These are phyloP conservation scores for Daphoenositta chrysoptera DNA, from an alignment of 2,113 vertebrate genomes.

Conservation along the genomic window DNA sequence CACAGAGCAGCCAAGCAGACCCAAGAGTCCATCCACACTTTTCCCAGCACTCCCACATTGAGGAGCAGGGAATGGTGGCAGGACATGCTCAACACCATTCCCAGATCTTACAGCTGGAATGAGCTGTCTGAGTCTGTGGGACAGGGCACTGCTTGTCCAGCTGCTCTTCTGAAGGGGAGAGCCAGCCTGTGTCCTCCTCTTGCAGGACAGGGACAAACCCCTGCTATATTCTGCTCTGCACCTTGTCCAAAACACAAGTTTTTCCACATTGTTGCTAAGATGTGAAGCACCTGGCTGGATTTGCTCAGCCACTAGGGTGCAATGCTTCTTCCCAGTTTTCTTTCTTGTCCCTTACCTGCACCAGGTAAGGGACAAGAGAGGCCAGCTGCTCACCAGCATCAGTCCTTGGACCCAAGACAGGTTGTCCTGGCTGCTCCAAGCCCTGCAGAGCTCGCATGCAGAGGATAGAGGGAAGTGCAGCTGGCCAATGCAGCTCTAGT, in stretches of 20 bases:
- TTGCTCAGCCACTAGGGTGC: neutral
- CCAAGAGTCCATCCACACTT: neutral
- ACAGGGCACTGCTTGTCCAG: neutral
- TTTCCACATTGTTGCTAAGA: neutral
- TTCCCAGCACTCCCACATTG: neutral
- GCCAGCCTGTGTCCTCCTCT: neutral
- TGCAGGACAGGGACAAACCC: neutral
- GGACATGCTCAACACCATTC: neutral
- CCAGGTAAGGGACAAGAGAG: neutral
- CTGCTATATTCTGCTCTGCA: neutral
- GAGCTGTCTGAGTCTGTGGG: neutral
- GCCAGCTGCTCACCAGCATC: neutral
- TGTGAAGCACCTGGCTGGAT: neutral
- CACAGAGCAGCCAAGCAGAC: neutral
- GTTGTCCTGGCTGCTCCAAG: neutral
- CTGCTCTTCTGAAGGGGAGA: neutral
- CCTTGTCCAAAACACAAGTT: neutral
- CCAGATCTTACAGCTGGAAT: neutral
- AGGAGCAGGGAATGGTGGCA: neutral
- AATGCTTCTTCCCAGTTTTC: neutral
- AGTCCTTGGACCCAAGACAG: neutral
- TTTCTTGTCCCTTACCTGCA: neutral
- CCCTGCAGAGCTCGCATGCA: fast-evolving
- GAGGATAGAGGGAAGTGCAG: neutral
- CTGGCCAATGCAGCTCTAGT: neutral